Conservation (phyloP, 2,888 invertebrate species). For the Autographa gamma region DNA sequence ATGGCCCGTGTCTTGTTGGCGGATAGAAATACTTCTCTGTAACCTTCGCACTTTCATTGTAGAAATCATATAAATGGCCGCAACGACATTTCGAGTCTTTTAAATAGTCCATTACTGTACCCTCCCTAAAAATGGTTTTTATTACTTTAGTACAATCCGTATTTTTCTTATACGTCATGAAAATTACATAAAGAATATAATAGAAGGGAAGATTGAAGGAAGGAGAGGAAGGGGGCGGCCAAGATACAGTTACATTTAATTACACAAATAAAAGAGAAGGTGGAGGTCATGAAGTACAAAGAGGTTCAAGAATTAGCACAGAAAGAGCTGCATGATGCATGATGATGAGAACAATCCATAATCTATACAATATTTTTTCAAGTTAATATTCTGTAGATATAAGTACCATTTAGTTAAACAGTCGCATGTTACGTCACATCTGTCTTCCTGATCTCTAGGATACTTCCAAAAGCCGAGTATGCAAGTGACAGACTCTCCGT, state of each 20-base stretch:
- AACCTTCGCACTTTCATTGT: conserved; percentile 60
- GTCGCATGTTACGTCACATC: conserved; percentile 74
- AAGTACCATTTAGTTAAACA: conserved; percentile 77
- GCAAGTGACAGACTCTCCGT: conserved; percentile 61
- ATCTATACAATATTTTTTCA: not conserved
- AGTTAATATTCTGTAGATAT: not conserved
- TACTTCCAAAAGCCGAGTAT: conserved; percentile 74
- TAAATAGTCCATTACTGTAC: conserved; percentile 69
- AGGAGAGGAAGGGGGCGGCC: too few relatives aligned
- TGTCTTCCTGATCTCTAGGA: conserved; percentile 62
- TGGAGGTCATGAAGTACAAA: too few relatives aligned
- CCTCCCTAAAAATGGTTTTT: conserved; percentile 67
- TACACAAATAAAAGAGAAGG: too few relatives aligned
- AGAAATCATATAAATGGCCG: conserved; percentile 78
- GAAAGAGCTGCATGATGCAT: too few relatives aligned
- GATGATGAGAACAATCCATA: not conserved
- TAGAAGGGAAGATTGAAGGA: too few relatives aligned
- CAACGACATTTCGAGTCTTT: conserved; percentile 77
- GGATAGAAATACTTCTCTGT: conserved; percentile 77
- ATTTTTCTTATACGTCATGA: too few relatives aligned
- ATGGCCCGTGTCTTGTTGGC: conserved; percentile 69
- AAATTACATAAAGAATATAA: too few relatives aligned
- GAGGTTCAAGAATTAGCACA: too few relatives aligned
- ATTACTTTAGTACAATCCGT: not conserved
- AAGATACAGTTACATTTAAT: too few relatives aligned